Base-by-base conservation (phyloP, 2,797 vertebrate species). In the Scleropages formosus region DNA sequence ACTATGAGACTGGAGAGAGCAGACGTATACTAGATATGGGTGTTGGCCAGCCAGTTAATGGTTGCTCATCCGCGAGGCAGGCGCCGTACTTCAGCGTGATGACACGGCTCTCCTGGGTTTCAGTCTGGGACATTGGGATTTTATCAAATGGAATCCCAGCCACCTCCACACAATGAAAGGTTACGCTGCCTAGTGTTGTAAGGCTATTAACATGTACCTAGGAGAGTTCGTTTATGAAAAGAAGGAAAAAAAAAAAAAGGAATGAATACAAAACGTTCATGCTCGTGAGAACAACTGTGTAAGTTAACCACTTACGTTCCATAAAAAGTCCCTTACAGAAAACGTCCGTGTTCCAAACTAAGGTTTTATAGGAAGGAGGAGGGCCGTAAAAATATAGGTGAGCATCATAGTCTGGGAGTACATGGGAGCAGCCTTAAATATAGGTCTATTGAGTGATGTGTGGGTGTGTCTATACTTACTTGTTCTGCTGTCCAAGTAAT, bases 1-100 rank as follows among this genome's bases (percentile, higher is more conserved):
- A 44, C 47, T 67, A 67, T 39, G 26, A 13, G 49, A 69, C 46
- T 24, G 26, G 67, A 69, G 67, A 15, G 46, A 69, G 51, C 26
- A 69, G 67, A 15, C 20, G 31, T 65, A 2, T 59, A 22, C 61
- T 65, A 16, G 66, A 56, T 26, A 66, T 59, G 53, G 63, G 62
- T 66, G 73, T 66, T 59, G 13, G 51, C 53, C 53, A 22, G 27
- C 73, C 27, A 64, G 68, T 68, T 75, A 60, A 68, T 56, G 68
- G 74, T 47, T 67, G 58, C 74, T 56, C 74, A 47, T 68, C 22
- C 64, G 64, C 64, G 68, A 69, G 60, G 74, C 53, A 66, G 51
- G 66, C 27, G 20, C 62, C 66, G 31, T 20, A 66, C 46, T 69
- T 53, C 53, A n/a, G 65, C 31, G 44, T 44, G 74, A 56, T 75